Percentiles rank a stretch among this genome's conserved stretches.
Conservation (phyloP, 2,797 vertebrate species). For the Ceyx erithaca region DNA sequence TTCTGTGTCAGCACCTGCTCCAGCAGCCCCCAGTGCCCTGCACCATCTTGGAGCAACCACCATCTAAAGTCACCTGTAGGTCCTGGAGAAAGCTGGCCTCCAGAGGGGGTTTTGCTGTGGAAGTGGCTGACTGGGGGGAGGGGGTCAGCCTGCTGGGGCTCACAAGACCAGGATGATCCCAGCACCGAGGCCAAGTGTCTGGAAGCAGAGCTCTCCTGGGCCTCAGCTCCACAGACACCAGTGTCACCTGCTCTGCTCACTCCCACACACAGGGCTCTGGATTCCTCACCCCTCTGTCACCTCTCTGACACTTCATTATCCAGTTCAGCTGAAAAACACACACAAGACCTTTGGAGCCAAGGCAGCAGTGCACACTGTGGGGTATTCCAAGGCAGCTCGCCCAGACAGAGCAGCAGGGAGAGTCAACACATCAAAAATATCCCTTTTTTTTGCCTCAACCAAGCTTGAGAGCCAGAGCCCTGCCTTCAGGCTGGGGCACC, state of each 20-base stretch:
- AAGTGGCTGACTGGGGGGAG: background rate
- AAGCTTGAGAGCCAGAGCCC: background rate
- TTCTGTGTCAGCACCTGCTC: background rate
- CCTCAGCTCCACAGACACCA: background rate
- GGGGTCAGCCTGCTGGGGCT: background rate
- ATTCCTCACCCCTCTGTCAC: background rate
- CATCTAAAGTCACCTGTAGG: background rate
- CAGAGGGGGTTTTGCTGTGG: background rate
- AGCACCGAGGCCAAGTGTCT: background rate
- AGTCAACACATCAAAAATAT: background rate
- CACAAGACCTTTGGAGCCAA: background rate
- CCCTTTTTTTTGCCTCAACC: background rate
- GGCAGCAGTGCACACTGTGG: fast-evolving
- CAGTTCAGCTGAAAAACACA: background rate
- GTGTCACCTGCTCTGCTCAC: background rate
- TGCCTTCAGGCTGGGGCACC: background rate
- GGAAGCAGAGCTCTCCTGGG: background rate
- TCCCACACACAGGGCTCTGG: background rate
- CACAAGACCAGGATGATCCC: background rate
- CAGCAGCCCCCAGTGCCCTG: background rate
- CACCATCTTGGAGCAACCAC: background rate
- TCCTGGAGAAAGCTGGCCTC: background rate
- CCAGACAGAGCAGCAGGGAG: fast-evolving
- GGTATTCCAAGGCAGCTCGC: background rate
- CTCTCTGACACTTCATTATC: background rate